Base-by-base conservation (phyloP, 1,140 invertebrate species). In the Homalodisca vitripennis region DNA sequence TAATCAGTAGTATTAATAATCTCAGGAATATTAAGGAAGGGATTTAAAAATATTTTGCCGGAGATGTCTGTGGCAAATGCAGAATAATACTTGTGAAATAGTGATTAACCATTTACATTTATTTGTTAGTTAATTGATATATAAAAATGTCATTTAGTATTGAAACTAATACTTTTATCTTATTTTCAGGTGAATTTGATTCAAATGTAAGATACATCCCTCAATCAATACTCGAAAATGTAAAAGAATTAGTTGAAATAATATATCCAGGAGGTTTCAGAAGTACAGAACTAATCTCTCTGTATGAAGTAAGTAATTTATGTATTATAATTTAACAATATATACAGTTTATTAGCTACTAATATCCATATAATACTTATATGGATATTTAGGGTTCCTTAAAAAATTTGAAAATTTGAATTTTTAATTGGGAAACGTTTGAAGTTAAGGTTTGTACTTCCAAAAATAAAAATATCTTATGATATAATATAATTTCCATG, bases 171-270 rank as follows among this genome's bases (percentile, higher is more conserved):
- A n/a, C n/a, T n/a, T n/a, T n/a, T n/a, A n/a, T n/a, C n/a, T n/a
- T n/a, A n/a, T n/a, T n/a, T n/a, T n/a, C n/a, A n/a, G n/a, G n/a
- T n/a, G n/a, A n/a, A n/a, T n/a, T n/a, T n/a, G n/a, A n/a, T n/a
- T n/a, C n/a, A 51, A 51, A n/a, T 3, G 48, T 20, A 51, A n/a
- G n/a, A 51, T 51, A 12, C 48, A 51, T 51, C 17, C 48, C 48
- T 3, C 3, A 51, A 3, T 12, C 48, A 3, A 51, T 51, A 3
- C 17, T 51, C n/a, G n/a, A 3, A 3, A 51, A 51, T 51, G n/a
- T 51, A 3, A 51, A 51, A 51, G n/a, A 20, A 12, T n/a, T 51
- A 3, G 3, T 51, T 14, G n/a, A 51, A n/a, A 51, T 20, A 20
- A 6, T n/a, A n/a, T n/a, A 51, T n/a, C 17, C 3, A 3, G 22